These are phyloP conservation scores for Gryon sp. DNA, from an alignment of 1,140 invertebrate genomes.

Conservation along the genomic window DNA sequence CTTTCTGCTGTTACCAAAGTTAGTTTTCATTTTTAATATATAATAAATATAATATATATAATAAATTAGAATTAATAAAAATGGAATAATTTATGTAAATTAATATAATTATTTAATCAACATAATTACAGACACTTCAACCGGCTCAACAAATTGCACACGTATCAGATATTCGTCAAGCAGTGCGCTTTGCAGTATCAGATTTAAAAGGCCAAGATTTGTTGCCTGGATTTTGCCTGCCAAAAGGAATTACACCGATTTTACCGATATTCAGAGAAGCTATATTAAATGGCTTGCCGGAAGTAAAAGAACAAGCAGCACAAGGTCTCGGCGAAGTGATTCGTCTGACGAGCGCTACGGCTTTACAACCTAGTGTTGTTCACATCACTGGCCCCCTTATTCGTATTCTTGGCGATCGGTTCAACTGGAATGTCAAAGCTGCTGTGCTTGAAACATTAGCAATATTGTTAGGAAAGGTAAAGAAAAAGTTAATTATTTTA, in stretches of 20 bases:
- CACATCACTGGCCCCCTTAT: conserved; percentile 98
- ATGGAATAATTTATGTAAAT: background rate
- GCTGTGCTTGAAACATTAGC: conserved; percentile 97
- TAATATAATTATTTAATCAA: conserved; percentile 2
- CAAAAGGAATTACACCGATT: conserved; percentile 96
- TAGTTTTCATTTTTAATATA: conserved; percentile 15
- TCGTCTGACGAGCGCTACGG: conserved; percentile 88
- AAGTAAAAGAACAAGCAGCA: conserved; percentile 97
- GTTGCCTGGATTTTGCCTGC: conserved; percentile 96
- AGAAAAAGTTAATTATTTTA: background rate
- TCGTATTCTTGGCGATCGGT: conserved; percentile 97
- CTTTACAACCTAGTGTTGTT: conserved; percentile 96
- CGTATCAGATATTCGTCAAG: conserved; percentile 93
- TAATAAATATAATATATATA: background rate
- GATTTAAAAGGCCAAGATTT: conserved; percentile 90
- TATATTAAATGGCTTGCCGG: conserved; percentile 95
- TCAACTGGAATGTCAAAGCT: conserved; percentile 95
- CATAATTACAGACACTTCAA: conserved; percentile 84
- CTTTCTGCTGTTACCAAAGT: conserved; percentile 93
- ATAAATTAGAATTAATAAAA: background rate
- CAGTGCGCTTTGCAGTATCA: conserved; percentile 92
- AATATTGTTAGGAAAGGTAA: conserved; percentile 91
- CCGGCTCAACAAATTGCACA: conserved; percentile 89
- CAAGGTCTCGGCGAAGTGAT: conserved; percentile 96
- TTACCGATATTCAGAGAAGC: conserved; percentile 97